These are phyloP conservation scores for Dipodomys spectabilis DNA, from an alignment of 2,113 vertebrate species.

Conservation along the genomic window DNA sequence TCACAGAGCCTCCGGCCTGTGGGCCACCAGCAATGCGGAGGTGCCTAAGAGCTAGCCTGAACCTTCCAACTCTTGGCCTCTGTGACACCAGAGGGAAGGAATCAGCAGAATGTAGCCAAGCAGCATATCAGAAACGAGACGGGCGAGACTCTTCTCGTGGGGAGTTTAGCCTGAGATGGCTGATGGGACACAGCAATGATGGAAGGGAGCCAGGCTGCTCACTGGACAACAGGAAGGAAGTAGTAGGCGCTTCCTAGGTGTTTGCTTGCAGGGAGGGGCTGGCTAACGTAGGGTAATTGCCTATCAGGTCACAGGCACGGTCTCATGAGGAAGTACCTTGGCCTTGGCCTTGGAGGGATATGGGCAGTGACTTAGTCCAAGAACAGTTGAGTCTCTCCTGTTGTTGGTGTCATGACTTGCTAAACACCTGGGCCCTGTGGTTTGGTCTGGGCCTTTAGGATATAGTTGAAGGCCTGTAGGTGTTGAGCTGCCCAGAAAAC, in stretches of 20 bases:
- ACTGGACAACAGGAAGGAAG: background rate
- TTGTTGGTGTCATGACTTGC: background rate
- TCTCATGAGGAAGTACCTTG: background rate
- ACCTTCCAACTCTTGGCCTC: background rate
- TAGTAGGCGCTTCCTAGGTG: background rate
- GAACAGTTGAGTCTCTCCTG: background rate
- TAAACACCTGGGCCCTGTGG: background rate
- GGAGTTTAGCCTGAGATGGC: background rate
- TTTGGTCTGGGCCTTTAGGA: background rate
- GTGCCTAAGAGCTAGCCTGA: background rate
- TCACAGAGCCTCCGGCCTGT: background rate
- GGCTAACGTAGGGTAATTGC: background rate
- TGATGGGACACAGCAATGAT: background rate
- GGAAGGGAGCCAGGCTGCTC: background rate
- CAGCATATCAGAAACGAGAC: background rate
- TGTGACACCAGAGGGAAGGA: too few species aligned
- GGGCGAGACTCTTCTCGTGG: background rate
- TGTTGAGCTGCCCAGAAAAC: background rate
- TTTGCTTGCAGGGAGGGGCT: background rate
- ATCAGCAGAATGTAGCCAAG: background rate
- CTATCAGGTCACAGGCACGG: background rate
- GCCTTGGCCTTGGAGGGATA: background rate
- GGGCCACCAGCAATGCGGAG: too few species aligned
- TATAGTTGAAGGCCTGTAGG: background rate
- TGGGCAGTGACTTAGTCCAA: background rate